Base-by-base conservation (phyloP, 2,888 invertebrate species). In the Trissoscelio sp. region DNA sequence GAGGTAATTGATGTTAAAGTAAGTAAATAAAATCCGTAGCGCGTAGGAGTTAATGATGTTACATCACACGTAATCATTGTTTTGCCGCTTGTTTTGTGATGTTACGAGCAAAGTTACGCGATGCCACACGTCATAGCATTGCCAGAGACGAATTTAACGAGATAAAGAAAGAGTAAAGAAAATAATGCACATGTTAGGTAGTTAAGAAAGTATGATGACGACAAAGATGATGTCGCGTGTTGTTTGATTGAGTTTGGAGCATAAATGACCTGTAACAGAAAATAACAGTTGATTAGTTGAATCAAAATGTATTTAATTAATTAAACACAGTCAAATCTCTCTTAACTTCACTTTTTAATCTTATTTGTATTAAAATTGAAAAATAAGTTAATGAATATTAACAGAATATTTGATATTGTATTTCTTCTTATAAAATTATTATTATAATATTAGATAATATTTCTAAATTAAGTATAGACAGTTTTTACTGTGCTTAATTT, bases 11-110 rank as follows among this genome's bases (percentile, higher is more conserved):
- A 78, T 72, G 34, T 20, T 34, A 37, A 18, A 51, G 4, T 66
- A 78, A 78, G 44, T 64, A 70, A 78, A 60, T 62, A 75, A 57
- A 79, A 80, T 78, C 42, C 51, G 69, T 64, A 82, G 57, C 55
- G 77, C 48, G 72, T 75, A 81, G 75, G 72, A 66, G 69, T 72
- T 72, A 46, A 67, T 75, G 53, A 75, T 62, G 67, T 77, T 62
- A 74, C 73, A 51, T 70, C 75, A 60, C 70, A 46, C 66, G 81
- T 79, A 82, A 82, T 77, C 60, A 34, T 72, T 53, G 51, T 70
- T 48, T 57, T 34, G 57, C 39, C 70, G 37, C 48, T 70, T 70
- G 42, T 58, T 69, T 75, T 75, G 82, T 74, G 75, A 82, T 75
- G 77, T 77, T 55, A 44, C 20, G 28, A 48, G 37, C 58, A 66